Base-by-base conservation (phyloP, 2,113 vertebrate genomes). In the Labeo rohita region DNA sequence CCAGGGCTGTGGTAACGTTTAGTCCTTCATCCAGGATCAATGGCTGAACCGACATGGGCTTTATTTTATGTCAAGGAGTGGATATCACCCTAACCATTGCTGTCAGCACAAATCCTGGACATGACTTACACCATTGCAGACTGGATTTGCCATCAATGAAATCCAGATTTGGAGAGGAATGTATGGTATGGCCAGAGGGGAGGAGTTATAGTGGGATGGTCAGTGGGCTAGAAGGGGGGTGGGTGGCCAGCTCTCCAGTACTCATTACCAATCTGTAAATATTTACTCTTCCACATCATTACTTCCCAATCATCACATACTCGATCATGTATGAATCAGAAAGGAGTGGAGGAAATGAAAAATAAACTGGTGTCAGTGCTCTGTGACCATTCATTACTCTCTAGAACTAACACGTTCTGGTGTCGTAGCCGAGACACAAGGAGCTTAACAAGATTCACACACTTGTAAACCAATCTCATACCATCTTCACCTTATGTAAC, bases 211-310 rank as follows among this genome's bases (percentile, higher is more conserved):
- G 52, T 79, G 45, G 59, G 79, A 79, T 83, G 65, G 85, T 79
- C 28, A 39, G 59, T 70, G 50, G 28, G 54, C n/a, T 79, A 28
- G n/a, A 54, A 23, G 10, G 84, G 84, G 61, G 75, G 76, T 59
- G 77, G 43, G 56, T 72, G 81, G 63, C 16, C 85, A 3, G 63
- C 66, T 84, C 79, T 89, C 63, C 83, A 83, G 61, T 87, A 85
- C 85, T 89, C 88, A 89, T 89, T 89, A 85, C 72, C 85, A 65
- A 85, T 87, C 79, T 89, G 83, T 87, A 89, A 89, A 87, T 89
- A 89, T 89, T 89, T 89, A 89, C 83, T 73, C 78, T 89, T 89
- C 79, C 86, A 87, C 88, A 89, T 89, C 88, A 87, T 89, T 89
- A 89, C 88, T 87, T 76, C 47, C 78, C 65, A 89, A 87, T 89